Evolutionary conservation across 2,113 vertebrate genomes (phyloP).

Genomic region (Chionomys nivalis): DNA sequence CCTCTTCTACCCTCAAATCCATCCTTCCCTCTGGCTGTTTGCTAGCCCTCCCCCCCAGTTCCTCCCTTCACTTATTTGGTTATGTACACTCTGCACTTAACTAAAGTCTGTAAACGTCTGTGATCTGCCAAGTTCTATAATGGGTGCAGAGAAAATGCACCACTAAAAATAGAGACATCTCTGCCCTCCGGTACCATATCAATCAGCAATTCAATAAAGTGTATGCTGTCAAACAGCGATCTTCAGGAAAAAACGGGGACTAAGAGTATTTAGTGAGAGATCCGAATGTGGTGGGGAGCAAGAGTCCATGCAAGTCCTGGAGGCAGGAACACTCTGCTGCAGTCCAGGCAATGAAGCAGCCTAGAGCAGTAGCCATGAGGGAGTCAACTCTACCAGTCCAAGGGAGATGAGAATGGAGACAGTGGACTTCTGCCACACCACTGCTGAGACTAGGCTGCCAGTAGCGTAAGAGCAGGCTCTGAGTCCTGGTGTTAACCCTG

Average conservation of each 20-base stretch:
- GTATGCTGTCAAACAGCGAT: not conserved
- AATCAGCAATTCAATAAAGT: not conserved
- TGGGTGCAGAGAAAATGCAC: not conserved
- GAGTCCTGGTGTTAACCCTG: not conserved
- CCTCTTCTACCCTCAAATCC: not conserved
- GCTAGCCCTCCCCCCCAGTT: not conserved
- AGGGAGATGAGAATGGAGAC: not conserved
- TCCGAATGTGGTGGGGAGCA: not conserved
- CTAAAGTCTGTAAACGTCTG: not conserved
- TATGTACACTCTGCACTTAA: not conserved
- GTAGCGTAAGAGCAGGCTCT: not conserved
- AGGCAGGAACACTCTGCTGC: not conserved
- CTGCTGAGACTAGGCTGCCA: no score
- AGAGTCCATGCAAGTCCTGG: not conserved
- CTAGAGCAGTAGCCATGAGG: not conserved
- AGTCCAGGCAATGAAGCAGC: not conserved
- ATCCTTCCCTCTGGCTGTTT: not conserved
- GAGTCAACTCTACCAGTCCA: not conserved
- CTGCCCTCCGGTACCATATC: not conserved
- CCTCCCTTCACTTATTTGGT: not conserved
- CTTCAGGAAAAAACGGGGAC: not conserved
- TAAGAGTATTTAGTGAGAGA: not conserved
- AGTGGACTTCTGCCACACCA: accelerated
- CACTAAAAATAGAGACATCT: slow-evolving; percentile 42
- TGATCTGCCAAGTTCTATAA: not conserved